phyloP scores from a whole-genome alignment of 2,888 invertebrate species.

The Tetramorium bicarinatum region DNA sequence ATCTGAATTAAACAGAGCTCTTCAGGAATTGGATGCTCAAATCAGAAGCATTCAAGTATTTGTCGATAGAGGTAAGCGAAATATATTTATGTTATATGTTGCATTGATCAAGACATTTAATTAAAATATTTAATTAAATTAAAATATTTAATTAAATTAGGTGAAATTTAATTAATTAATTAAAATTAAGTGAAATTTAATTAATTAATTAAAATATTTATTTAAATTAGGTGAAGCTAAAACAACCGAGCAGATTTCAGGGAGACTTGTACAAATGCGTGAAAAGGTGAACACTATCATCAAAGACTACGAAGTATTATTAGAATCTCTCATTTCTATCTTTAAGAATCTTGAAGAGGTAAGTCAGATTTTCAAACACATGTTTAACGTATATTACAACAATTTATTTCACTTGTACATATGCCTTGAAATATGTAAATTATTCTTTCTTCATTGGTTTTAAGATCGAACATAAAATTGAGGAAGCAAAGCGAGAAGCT shows the following conservation, averaged over 20 bases:
- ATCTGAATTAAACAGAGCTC: constrained; percentile 89
- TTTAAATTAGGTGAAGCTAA: constrained; percentile 84
- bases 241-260: constrained; percentile 89
- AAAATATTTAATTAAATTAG: constrained; percentile 73
- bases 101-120: not conserved
- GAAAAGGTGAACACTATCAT: constrained; percentile 90
- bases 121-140: constrained; percentile 26
- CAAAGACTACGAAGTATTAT: constrained; percentile 91
- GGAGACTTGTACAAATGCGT: constrained; percentile 90
- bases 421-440: not conserved
- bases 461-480: constrained; percentile 83
- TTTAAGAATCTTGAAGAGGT: constrained; percentile 88
- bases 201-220: constrained; percentile 12
- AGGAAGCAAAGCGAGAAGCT: constrained; percentile 88
- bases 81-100: not conserved
- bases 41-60: constrained; percentile 90
- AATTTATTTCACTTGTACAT: not conserved
- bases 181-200: no score
- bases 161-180: constrained; percentile 80
- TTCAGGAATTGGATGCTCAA: constrained; percentile 90
- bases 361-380: constrained; percentile 15
- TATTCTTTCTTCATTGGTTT: constrained; percentile 18
- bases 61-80: constrained; percentile 88
- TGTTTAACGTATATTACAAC: not conserved
- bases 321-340: constrained; percentile 91